Conservation (phyloP, 2,888 invertebrate genomes). For the Sericinus montela region DNA sequence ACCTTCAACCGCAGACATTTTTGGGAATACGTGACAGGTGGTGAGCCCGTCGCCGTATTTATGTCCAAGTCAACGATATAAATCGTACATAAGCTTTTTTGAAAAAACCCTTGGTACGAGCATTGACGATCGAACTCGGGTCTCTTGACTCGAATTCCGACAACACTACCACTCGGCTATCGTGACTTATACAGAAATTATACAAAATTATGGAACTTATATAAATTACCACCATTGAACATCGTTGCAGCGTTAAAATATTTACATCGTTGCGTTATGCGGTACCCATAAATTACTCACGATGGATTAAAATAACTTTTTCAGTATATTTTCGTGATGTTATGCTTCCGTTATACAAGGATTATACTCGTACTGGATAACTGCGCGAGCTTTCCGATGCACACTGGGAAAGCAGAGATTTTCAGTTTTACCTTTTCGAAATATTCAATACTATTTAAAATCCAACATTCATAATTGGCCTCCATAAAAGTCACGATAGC, state of each 20-base stretch:
- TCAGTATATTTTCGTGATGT: constrained; percentile 33
- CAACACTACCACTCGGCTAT: too few species aligned
- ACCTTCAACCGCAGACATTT: too few species aligned
- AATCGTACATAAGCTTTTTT: too few species aligned
- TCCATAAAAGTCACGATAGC: too few species aligned
- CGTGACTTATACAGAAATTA: background rate
- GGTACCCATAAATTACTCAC: constrained; percentile 20
- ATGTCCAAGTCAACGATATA: too few species aligned
- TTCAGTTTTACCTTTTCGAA: constrained; percentile 45
- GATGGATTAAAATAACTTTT: constrained; percentile 37
- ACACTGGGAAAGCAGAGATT: constrained; percentile 53
- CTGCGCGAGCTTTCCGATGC: constrained; percentile 25
- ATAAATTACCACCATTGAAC: constrained; percentile 10
- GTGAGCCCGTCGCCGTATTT: too few species aligned
- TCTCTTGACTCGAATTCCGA: too few species aligned
- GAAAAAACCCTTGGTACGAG: too few species aligned
- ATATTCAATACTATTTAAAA: constrained; percentile 27
- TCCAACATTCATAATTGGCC: too few species aligned
- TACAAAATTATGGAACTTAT: constrained; percentile 9
- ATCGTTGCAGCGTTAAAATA: constrained; percentile 17
- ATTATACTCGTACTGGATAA: constrained; percentile 51
- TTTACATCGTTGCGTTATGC: constrained; percentile 20
- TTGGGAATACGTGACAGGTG: too few species aligned
- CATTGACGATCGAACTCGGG: too few species aligned
- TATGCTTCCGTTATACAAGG: constrained; percentile 41